Evolutionary conservation across 2,113 vertebrate species (phyloP), one percentile per base, ranked within the genome.

Genomic region (Sakesphorus luctuosus): DNA sequence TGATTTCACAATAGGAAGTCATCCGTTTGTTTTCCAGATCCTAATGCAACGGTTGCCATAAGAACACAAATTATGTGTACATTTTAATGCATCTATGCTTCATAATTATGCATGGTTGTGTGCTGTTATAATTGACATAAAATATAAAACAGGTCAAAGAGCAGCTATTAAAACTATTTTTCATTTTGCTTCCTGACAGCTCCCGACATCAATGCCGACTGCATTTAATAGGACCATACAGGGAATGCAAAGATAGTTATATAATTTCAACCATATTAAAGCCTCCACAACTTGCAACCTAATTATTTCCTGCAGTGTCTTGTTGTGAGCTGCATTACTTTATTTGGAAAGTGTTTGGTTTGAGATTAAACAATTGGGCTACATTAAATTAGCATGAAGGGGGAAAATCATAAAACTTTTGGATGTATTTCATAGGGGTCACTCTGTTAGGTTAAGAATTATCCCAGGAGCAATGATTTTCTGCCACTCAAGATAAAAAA

Each of bases 121-220:
- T 98, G 98, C 98, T 98, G 99, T 99, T 98, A 98, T 99, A 99
- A 99, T 99, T 99, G 99, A 99, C 99, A 99, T 99, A 99, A 99
- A 99, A 99, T 99, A 99, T 99, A 99, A 99, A 98, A 98, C 98
- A 98, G 98, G 99, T 99, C 99, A 99, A 98, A 98, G 98, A 99
- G 99, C 98, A 98, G 98, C 99, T 98, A 99, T 99, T 99, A 99
- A 99, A 99, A 99, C 99, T 99, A 99, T 99, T 99, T 99, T 99
- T 99, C 99, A 99, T 99, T 99, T 99, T 98, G 98, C 99, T 98
- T 99, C 98, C 98, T 99, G 99, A 99, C 99, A 99, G 99, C 98
- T 97, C 56, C 98, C 98, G 98, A 98, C 98, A 98, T 98, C 98
- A 98, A 98, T 97, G 98, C 97, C 75, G 96, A 83, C 95, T 95